Base-by-base conservation (phyloP, 2,797 vertebrate species). In the Orientallactaga sibirica region DNA sequence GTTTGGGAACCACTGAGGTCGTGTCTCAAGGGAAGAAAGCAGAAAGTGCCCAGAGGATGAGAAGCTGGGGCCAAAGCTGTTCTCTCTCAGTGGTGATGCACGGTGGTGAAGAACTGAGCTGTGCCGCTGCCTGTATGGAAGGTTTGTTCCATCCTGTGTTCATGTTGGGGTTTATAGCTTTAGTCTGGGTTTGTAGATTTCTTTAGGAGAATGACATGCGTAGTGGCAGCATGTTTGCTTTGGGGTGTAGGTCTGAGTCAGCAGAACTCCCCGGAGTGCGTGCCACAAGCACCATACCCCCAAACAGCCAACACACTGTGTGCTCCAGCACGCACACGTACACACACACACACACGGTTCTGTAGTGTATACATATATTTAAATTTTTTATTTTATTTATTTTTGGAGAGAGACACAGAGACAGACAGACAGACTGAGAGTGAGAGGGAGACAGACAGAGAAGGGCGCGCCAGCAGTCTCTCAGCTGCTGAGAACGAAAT, bases 111-210 rank as follows among this genome's bases (percentile, higher is more conserved):
- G 61, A 80, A 76, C 67, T 67, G 48, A 90, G 33, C 22, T 71
- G 7, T 71, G 33, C 94, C 83, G 27, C 77, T 79, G 75, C 52
- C 64, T 93, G 55, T 27, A 61, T 88, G 14, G 48, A 70, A 94
- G 43, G 74, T 80, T 84, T 77, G 64, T 90, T 91, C n/a, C 58
- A 73, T 94, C 88, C 81, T 88, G 77, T 62, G 76, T 93, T 88
- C 80, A 93, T 73, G 68, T 86, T 76, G 52, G 82, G 15, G 9
- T 82, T 91, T 76, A 24, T 62, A 95, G 58, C 82, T 92, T 92
- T 91, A 93, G 86, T 79, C 19, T 71, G 25, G 43, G 41, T 52
- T 93, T 79, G n/a, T 64, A 89, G 90, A 88, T 87, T 90, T 76
- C 84, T 81, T 64, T 82, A 75, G 92, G 76, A 94, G 77, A 41